A percentile compares a stretch with the other conserved stretches of the same genome.
Conservation (phyloP, 1,140 invertebrate genomes). For the Bombus vancouverensis region DNA sequence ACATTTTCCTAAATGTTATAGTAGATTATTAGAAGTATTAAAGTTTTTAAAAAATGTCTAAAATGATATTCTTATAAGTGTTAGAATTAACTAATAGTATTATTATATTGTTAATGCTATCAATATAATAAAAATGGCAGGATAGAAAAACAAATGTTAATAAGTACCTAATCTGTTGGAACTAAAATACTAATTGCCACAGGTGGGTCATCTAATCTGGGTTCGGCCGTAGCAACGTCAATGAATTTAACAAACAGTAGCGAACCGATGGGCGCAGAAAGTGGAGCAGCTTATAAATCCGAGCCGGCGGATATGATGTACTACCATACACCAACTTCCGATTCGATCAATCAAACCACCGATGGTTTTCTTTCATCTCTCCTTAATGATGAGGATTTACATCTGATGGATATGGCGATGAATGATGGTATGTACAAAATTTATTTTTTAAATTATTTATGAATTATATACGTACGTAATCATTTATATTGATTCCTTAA, state of each 20-base stretch:
- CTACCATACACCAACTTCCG: conserved; percentile 86
- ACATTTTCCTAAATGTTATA: no score
- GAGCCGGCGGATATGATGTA: conserved; percentile 86
- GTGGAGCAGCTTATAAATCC: conserved; percentile 80
- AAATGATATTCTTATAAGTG: no score
- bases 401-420: conserved; percentile 94
- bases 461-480: not conserved
- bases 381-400: conserved; percentile 93
- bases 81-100: no score
- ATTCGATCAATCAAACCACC: conserved; percentile 88
- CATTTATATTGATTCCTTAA: no score
- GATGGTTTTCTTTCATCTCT: conserved; percentile 93
- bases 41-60: not conserved
- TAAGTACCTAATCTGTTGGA: not conserved
- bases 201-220: conserved; percentile 87
- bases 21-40: not conserved
- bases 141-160: no score
- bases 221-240: conserved; percentile 90
- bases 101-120: no score
- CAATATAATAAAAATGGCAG: no score
- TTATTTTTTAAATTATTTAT: not conserved
- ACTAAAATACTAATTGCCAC: conserved; percentile 78
- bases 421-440: conserved; percentile 88
- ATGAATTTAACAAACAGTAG: conserved; percentile 89
- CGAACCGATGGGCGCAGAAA: conserved; percentile 82